Evolutionary conservation across 2,888 invertebrate species (phyloP), one percentile per base, ranked within the genome.

Genomic region (Spodoptera picta): DNA sequence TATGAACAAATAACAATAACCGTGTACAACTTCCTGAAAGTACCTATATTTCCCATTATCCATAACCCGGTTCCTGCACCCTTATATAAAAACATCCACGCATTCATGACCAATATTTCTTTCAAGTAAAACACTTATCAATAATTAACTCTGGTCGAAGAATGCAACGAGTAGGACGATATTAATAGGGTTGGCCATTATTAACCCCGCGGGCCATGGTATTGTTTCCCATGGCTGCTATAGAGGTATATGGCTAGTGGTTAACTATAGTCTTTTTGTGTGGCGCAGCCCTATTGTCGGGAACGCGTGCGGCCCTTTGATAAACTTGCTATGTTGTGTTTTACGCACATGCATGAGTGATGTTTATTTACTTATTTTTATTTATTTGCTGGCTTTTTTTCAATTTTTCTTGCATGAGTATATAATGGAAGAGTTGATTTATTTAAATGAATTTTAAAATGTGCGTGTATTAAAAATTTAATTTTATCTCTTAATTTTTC

Each of bases 101-200:
- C 10, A 11, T 10, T 19, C 23, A 48, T 10, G 24, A 48, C 9
- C 9, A n/a, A 47, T 27, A n/a, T 7, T 23, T 19, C 44, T 14
- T 63, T 52, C 49, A 65, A n/a, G 12, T 54, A 67, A 74, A 75
- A 61, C 58, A 65, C 41, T 53, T 47, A 45, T 46, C 60, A 63
- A 62, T 60, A 52, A 80, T 72, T 65, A 71, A 65, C 69, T 64
- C 52, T 62, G 58, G 47, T 48, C 31, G 23, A 70, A 72, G 66
- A 79, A 68, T 68, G 62, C 55, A 70, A 55, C 47, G 63, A 50
- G 61, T 46, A 43, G 54, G 63, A 62, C 54, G 41, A 72, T 73
- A 75, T 75, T 73, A 78, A 79, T 75, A 80, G 71, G 79, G 75
- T 79, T 69, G 61, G 54, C 62, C 55, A 65, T 77, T 71, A 80